These are phyloP conservation scores for Chitala chitala DNA, from an alignment of 2,113 vertebrate species.

Conservation along the genomic window DNA sequence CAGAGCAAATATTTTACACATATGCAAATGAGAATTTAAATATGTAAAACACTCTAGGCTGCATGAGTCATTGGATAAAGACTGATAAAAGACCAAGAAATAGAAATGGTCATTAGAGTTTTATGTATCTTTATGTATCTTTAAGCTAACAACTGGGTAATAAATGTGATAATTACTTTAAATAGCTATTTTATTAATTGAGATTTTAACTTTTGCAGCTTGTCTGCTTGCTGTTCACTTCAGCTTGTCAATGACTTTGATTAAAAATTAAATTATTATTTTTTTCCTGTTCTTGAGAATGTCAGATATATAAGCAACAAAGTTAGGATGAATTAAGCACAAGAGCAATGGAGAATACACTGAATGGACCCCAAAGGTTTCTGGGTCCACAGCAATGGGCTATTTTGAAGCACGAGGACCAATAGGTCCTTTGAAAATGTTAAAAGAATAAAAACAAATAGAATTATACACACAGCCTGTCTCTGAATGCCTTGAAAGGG, in stretches of 20 bases:
- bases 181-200: no score
- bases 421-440: not conserved
- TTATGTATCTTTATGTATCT: no score
- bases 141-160: no score
- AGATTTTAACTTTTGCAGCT: no score
- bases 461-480: constrained; percentile 8
- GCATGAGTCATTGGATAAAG: no score
- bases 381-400: not conserved
- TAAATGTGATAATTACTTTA: no score
- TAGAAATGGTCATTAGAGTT: no score
- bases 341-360: not conserved
- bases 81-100: no score
- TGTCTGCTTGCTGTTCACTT: no score
- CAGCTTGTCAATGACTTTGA: no score
- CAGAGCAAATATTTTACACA: constrained; percentile 1
- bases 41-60: no score
- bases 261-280: no score
- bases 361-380: not conserved
- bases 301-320: not conserved
- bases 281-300: not conserved
- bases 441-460: constrained; percentile 11
- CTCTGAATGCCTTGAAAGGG: constrained; percentile 3
- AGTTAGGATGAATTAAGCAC: not conserved
- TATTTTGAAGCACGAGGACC: not conserved
- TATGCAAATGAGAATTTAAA: not conserved